A percentile compares a stretch with the other conserved stretches of the same genome.
Conservation (phyloP, 2,113 vertebrate species). For the Boulengeromyrus knoepffleri region DNA sequence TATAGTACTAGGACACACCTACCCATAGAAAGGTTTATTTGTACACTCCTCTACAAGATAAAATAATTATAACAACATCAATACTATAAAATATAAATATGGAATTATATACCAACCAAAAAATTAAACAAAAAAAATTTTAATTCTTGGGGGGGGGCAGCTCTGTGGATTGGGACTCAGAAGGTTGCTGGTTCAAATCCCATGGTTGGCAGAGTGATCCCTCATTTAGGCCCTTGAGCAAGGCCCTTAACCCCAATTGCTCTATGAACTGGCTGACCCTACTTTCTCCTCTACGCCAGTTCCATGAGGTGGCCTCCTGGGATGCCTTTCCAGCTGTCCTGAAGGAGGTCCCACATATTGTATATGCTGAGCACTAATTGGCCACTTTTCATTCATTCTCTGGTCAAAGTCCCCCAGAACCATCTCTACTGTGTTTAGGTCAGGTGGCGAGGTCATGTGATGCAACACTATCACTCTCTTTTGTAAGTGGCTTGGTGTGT, state of each 20-base stretch:
- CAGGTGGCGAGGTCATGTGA: neutral
- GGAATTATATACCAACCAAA: neutral
- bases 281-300: neutral
- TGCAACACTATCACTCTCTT: neutral
- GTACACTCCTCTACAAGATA: neutral
- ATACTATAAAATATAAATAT: neutral
- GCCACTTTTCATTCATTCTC: neutral
- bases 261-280: neutral
- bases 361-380: neutral
- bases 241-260: neutral
- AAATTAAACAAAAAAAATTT: neutral
- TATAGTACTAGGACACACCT: neutral
- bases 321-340: neutral
- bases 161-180: neutral
- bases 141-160: neutral
- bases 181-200: neutral
- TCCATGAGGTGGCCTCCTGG: neutral
- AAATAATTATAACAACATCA: neutral
- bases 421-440: neutral
- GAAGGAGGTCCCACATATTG: neutral
- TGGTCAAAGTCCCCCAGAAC: neutral
- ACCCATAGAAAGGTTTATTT: neutral
- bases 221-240: neutral
- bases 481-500: neutral
- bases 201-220: neutral